phyloP scores from a whole-genome alignment of 2,797 vertebrate genomes.

The Micropoecilia bifurca region DNA sequence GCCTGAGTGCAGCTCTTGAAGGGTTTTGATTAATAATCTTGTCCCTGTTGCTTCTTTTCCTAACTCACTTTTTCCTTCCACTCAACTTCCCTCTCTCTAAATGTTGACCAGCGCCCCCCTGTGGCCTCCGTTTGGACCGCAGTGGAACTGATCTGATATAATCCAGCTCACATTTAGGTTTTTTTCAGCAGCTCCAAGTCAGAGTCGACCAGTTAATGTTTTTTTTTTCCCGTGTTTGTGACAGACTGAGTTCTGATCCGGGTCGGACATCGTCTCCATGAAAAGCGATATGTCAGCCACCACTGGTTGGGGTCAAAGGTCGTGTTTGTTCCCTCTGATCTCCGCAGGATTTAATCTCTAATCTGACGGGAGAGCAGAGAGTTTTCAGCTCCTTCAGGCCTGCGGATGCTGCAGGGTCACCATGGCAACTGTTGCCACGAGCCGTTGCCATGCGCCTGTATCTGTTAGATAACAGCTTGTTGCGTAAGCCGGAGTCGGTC shows the following conservation, averaged over 20 bases:
- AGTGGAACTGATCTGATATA: no score
- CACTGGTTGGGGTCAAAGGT: not conserved
- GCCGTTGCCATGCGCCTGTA: slow-evolving; percentile 63
- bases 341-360: not conserved
- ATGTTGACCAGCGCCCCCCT: not conserved
- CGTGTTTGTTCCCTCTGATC: not conserved
- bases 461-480: slow-evolving; percentile 60
- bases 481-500: slow-evolving; percentile 38
- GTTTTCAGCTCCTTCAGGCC: slow-evolving; percentile 31
- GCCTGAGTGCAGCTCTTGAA: no score
- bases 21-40: no score
- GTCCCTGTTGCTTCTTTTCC: not conserved
- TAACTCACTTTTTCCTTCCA: not conserved
- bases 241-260: no score
- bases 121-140: not conserved
- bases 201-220: not conserved
- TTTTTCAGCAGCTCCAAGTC: not conserved
- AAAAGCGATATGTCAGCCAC: not conserved
- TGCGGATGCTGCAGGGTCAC: slow-evolving; percentile 66
- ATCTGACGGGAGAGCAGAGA: not conserved
- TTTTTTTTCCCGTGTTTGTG: not conserved
- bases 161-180: not conserved
- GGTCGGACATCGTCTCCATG: not conserved
- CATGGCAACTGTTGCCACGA: slow-evolving; percentile 75
- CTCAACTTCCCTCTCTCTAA: not conserved